Percentiles rank a stretch among this genome's conserved stretches.
Conservation (phyloP, 2,888 invertebrate genomes). For the Mylabris sibirica region DNA sequence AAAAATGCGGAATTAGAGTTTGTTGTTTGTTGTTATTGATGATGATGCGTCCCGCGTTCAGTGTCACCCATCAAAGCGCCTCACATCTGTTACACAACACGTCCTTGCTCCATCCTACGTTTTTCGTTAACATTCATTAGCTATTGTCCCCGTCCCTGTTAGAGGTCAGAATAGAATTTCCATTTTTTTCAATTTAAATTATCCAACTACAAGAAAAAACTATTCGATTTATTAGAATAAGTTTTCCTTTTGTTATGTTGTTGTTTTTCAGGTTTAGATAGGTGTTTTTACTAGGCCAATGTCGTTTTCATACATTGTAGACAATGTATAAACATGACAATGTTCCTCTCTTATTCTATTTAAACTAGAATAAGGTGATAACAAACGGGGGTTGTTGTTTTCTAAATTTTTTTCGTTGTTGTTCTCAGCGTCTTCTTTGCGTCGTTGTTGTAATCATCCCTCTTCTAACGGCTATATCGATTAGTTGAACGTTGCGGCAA, state of each 20-base stretch:
- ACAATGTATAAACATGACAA: neutral
- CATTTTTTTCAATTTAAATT: conserved; percentile 34
- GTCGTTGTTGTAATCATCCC: neutral
- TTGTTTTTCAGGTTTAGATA: neutral
- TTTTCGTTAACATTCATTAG: conserved; percentile 37
- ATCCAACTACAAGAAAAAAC: neutral
- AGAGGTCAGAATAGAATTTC: conserved; percentile 33
- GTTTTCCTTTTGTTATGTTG: neutral
- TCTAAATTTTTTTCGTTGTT: neutral
- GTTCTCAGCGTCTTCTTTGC: neutral
- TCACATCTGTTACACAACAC: conserved; percentile 37
- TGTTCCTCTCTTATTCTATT: neutral
- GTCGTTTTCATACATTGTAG: neutral
- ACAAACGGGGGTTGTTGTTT: neutral
- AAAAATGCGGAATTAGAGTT: neutral
- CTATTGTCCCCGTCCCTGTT: conserved; percentile 20
- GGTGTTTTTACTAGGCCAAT: too few species aligned
- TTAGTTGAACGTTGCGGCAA: neutral
- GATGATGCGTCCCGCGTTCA: conserved; percentile 15
- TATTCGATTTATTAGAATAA: neutral
- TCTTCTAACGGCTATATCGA: neutral
- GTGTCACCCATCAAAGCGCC: conserved; percentile 31
- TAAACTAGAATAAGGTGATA: neutral
- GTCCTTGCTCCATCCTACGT: conserved; percentile 37
- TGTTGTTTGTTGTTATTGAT: neutral